Percentiles rank a stretch among this genome's conserved stretches.
Conservation (phyloP, 2,888 invertebrate genomes). For the Heliconius hortense region DNA sequence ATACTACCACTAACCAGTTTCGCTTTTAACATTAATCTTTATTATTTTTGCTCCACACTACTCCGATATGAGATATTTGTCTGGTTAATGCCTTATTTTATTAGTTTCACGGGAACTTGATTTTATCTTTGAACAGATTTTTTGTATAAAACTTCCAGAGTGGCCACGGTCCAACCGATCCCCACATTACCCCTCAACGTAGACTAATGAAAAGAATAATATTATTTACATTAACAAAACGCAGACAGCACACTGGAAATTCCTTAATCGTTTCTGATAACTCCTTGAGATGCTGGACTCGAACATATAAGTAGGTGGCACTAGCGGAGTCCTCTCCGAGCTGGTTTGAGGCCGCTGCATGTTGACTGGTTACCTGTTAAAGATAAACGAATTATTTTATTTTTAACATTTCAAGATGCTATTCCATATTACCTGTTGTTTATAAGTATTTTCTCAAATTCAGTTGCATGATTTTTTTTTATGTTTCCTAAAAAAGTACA, state of each 20-base stretch:
- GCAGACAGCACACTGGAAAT: constrained; percentile 87
- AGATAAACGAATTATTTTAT: not conserved
- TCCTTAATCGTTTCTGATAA: constrained; percentile 75
- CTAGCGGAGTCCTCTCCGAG: constrained; percentile 78
- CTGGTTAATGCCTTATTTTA: no score
- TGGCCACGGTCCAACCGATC: no score
- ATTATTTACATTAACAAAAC: constrained; percentile 85
- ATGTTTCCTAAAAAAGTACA: no score
- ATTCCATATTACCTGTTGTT: not conserved
- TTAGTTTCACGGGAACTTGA: no score
- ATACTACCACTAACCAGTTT: no score
- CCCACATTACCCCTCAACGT: not conserved
- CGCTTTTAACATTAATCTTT: no score
- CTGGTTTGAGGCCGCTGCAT: constrained; percentile 67
- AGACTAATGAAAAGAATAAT: not conserved
- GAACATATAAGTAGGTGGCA: constrained; percentile 79
- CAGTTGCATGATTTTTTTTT: no score
- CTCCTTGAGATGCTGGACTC: constrained; percentile 73
- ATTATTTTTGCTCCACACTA: no score
- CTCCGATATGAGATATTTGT: no score
- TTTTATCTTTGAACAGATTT: no score
- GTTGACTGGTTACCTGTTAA: constrained; percentile 35
- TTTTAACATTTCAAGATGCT: not conserved
- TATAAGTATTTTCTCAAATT: not conserved
- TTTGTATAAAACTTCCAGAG: no score